Conservation (phyloP, 2,113 vertebrate genomes). For the Struthio camelus region DNA sequence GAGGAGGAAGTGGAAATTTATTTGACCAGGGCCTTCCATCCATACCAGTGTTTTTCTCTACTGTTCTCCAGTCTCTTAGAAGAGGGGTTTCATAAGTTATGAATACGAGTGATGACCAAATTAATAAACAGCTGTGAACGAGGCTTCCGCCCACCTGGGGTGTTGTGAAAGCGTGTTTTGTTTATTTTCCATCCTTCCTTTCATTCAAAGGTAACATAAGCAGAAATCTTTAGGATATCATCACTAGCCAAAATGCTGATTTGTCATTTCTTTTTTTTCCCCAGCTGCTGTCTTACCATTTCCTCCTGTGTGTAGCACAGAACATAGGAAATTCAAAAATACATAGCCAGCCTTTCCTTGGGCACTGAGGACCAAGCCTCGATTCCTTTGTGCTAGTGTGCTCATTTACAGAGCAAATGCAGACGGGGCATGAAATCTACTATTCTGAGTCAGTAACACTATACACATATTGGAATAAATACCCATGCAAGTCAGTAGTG, state of each 20-base stretch:
- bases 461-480: not conserved
- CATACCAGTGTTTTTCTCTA: not conserved
- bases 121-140: not conserved
- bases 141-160: rapidly evolving
- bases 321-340: not conserved
- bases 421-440: not conserved
- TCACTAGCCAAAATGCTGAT: not conserved
- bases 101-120: not conserved
- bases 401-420: not conserved
- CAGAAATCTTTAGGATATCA: not conserved
- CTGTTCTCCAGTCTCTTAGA: not conserved
- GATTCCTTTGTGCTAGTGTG: not conserved
- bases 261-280: not conserved
- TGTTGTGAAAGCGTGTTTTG: not conserved
- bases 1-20: not conserved
- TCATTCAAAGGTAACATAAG: not conserved
- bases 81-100: not conserved
- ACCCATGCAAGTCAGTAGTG: not conserved
- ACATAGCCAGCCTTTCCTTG: not conserved
- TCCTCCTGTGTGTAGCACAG: not conserved
- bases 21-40: not conserved
- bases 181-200: not conserved
- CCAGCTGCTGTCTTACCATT: not conserved
- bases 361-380: not conserved
- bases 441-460: not conserved